Evolutionary conservation across 2,888 invertebrate genomes (phyloP).

Genomic region (Acrocyrtus sp.): DNA sequence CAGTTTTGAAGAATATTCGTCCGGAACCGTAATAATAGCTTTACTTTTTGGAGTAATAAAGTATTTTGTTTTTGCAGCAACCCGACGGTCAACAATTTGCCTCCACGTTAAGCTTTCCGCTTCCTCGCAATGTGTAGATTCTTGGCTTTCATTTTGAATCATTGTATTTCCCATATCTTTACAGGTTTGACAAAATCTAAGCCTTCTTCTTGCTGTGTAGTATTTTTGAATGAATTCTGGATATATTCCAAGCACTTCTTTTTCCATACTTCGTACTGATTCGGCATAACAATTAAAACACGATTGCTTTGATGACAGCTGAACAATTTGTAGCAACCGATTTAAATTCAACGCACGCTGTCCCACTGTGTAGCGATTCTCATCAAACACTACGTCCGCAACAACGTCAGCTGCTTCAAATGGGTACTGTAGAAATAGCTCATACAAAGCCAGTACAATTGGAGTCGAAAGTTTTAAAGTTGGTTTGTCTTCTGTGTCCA

Average conservation of each 20-base stretch:
- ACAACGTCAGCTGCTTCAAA: conserved; percentile 53
- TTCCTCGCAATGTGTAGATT: not conserved
- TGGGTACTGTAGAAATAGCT: conserved; percentile 49
- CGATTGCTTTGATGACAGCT: conserved; percentile 55
- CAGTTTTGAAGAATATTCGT: conserved; percentile 56
- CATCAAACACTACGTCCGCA: conserved; percentile 45
- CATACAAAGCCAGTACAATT: conserved; percentile 53
- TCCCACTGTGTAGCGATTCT: conserved; percentile 52
- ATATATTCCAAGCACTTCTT: conserved; percentile 29
- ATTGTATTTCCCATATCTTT: conserved; percentile 7
- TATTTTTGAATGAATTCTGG: conserved; percentile 52
- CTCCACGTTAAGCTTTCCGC: conserved; percentile 51
- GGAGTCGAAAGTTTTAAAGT: conserved; percentile 52
- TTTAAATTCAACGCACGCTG: conserved; percentile 48
- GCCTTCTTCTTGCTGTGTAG: conserved; percentile 22
- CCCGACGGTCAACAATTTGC: conserved; percentile 56
- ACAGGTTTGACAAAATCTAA: conserved; percentile 34
- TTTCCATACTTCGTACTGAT: not conserved
- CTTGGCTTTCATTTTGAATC: not conserved
- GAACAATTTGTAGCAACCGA: conserved; percentile 48
- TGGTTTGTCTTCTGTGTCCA: conserved; percentile 45
- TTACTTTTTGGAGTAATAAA: conserved; percentile 49
- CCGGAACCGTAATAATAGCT: conserved; percentile 33
- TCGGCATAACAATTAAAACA: conserved; percentile 54
- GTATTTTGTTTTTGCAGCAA: conserved; percentile 59